These are phyloP conservation scores for Oasisia sp. DNA, from an alignment of 2,888 invertebrate species.

Conservation along the genomic window DNA sequence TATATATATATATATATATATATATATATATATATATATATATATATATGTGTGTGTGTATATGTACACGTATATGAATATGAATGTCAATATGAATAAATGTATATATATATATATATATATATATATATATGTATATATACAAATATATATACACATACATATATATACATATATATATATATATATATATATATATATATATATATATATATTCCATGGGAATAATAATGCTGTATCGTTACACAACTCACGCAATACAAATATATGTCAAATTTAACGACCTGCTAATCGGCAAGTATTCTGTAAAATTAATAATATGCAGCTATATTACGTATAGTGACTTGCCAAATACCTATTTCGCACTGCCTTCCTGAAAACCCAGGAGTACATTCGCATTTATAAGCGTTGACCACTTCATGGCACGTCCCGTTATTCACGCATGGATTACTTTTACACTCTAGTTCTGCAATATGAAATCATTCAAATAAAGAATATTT, in stretches of 20 bases:
- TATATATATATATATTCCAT: too few relatives aligned
- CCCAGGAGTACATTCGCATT: neutral
- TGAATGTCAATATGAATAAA: neutral
- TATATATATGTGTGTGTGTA: neutral
- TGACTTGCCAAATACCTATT: neutral
- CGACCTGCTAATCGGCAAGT: too few relatives aligned
- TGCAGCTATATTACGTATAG: too few relatives aligned
- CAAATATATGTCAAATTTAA: too few relatives aligned
- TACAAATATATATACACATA: neutral
- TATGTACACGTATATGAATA: neutral
- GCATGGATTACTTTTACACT: neutral
- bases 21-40: neutral
- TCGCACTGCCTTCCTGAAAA: neutral
- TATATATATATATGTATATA: neutral
- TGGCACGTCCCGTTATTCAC: neutral
- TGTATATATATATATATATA: neutral
- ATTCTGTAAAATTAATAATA: too few relatives aligned
- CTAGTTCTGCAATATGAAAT: neutral
- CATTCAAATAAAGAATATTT: too few relatives aligned
- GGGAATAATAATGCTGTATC: too few relatives aligned
- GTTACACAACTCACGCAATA: too few relatives aligned
- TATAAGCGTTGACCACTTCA: neutral
- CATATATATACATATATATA: neutral
- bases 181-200: neutral
- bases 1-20: neutral